Evolutionary conservation across 2,113 vertebrate species (phyloP).

Genomic region (Oxyruncus cristatus): DNA sequence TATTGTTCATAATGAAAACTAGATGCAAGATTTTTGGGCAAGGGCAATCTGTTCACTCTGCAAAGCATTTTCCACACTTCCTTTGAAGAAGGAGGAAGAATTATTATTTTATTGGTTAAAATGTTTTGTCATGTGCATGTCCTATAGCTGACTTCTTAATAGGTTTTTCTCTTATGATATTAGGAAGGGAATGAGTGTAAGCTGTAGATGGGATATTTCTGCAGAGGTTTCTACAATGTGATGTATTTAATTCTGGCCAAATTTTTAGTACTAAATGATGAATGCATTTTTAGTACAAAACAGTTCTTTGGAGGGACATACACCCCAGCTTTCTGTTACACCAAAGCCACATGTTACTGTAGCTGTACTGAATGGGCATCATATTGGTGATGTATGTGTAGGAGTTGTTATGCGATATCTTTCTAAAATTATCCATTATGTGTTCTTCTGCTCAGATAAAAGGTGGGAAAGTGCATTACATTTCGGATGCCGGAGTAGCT

Average conservation of each 20-base stretch:
- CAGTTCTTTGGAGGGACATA: not conserved
- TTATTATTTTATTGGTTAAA: not conserved
- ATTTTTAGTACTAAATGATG: not conserved
- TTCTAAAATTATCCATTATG: not conserved
- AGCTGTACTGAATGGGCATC: not conserved
- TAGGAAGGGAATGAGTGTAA: not conserved
- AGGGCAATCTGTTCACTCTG: not conserved
- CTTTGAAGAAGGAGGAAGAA: not conserved
- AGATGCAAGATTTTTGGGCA: not conserved
- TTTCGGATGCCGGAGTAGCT: conserved; percentile 88
- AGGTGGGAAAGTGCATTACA: conserved; percentile 89
- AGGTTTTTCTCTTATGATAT: not conserved
- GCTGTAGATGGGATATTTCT: not conserved
- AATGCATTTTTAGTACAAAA: not conserved
- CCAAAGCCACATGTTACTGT: rapidly evolving
- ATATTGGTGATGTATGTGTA: rapidly evolving
- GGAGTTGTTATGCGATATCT: not conserved
- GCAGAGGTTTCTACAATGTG: not conserved
- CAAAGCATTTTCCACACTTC: not conserved
- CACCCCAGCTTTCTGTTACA: not conserved
- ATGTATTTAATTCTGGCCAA: not conserved
- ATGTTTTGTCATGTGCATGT: not conserved
- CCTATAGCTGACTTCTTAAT: not conserved
- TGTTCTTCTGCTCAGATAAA: conserved; percentile 78
- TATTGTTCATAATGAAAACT: not conserved